These are phyloP conservation scores for Hyppa rectilinea DNA, from an alignment of 2,888 invertebrate genomes.

Conservation along the genomic window DNA sequence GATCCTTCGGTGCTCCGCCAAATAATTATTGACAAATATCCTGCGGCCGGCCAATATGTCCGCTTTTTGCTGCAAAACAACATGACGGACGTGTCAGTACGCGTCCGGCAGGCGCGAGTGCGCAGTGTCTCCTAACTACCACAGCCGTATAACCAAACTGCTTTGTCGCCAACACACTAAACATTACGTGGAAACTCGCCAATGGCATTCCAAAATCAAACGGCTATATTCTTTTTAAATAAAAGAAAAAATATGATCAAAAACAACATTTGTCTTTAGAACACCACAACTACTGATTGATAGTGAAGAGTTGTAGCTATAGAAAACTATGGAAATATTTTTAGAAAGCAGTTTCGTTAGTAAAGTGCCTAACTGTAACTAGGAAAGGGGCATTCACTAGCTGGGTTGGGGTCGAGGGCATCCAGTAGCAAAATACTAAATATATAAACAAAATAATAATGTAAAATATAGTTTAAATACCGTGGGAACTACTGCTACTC, in stretches of 20 bases:
- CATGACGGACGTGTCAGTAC: constrained; percentile 84
- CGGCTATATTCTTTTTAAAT: constrained; percentile 21
- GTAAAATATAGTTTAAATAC: constrained; percentile 74
- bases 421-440: constrained; percentile 87
- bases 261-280: constrained; percentile 79
- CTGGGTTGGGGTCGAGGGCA: constrained; percentile 87
- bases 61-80: constrained; percentile 91
- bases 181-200: constrained; percentile 69
- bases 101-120: constrained; percentile 70
- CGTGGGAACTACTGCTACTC: constrained; percentile 85
- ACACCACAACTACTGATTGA: constrained; percentile 80
- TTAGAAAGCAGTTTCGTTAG: constrained; percentile 86
- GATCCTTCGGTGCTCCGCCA: constrained; percentile 91
- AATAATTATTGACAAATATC: constrained; percentile 91
- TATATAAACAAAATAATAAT: constrained; percentile 78
- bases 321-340: constrained; percentile 71
- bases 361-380: constrained; percentile 85
- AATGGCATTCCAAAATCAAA: constrained; percentile 84
- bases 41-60: constrained; percentile 91
- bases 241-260: background rate
- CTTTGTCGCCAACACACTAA: constrained; percentile 78
- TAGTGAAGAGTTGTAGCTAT: constrained; percentile 78
- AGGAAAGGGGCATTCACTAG: constrained; percentile 88
- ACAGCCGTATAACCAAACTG: constrained; percentile 78
- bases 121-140: constrained; percentile 49